Percentiles rank a stretch among this genome's conserved stretches.
Evolutionary conservation across 2,888 invertebrate species (phyloP).

Genomic region (Latrodectus hesperus): DNA sequence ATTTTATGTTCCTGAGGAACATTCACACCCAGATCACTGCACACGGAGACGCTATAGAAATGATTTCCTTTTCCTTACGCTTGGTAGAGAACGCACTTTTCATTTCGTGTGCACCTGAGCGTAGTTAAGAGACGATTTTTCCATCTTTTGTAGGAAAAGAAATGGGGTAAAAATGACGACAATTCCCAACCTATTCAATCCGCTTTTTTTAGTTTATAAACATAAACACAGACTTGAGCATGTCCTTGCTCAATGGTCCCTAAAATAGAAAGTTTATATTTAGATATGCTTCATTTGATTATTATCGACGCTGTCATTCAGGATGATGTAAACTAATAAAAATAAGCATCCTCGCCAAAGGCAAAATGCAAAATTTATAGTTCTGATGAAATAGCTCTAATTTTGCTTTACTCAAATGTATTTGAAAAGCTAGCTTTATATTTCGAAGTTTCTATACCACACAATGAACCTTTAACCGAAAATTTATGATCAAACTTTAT

Average conservation of each 20-base stretch:
- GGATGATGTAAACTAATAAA: not conserved
- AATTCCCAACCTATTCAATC: not conserved
- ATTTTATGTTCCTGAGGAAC: too few species aligned
- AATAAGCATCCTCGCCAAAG: not conserved
- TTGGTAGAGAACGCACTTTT: conserved; percentile 37
- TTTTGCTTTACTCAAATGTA: too few species aligned
- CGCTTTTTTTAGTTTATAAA: not conserved
- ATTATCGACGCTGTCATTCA: not conserved
- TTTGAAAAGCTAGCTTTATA: too few species aligned
- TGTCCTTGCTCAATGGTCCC: conserved; percentile 36
- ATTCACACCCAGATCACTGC: too few species aligned
- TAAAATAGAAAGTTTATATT: conserved; percentile 30
- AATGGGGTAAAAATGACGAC: conserved; percentile 9
- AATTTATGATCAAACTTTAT: too few species aligned
- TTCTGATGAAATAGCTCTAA: too few species aligned
- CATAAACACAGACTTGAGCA: conserved; percentile 10
- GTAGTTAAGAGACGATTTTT: conserved; percentile 15
- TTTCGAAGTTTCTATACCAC: too few species aligned
- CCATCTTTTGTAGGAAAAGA: conserved; percentile 14
- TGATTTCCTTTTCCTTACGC: not conserved
- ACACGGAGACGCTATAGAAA: too few species aligned
- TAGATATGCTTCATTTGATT: conserved; percentile 3
- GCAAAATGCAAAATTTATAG: too few species aligned
- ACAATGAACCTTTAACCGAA: too few species aligned
- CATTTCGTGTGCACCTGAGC: conserved; percentile 48